A percentile compares a stretch with the other conserved stretches of the same genome.
These are phyloP conservation scores for Cryptocephalus primarius DNA, from an alignment of 2,888 invertebrate species.

Conservation along the genomic window DNA sequence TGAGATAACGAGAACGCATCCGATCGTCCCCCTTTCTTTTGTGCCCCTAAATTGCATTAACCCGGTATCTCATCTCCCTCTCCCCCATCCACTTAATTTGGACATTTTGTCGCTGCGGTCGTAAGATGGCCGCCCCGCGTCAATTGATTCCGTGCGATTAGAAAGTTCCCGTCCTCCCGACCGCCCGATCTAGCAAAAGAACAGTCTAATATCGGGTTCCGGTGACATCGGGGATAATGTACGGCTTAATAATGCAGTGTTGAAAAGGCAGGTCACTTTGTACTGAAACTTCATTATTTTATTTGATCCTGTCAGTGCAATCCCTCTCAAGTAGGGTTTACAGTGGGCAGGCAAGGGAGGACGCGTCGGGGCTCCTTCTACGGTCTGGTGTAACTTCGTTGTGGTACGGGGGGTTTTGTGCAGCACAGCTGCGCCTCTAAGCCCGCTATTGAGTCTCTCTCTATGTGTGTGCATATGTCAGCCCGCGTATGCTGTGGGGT, in stretches of 20 bases:
- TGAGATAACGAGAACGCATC: too few species aligned
- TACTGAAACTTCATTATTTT: conserved; percentile 38
- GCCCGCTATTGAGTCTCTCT: conserved; percentile 27
- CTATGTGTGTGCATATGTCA: conserved; percentile 36
- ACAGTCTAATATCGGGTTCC: conserved; percentile 30
- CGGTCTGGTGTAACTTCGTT: conserved; percentile 16
- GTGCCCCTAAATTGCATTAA: conserved; percentile 10
- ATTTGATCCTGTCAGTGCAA: conserved; percentile 34
- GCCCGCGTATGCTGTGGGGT: conserved; percentile 25
- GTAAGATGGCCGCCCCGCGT: conserved; percentile 30
- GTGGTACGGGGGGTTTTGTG: conserved; percentile 27
- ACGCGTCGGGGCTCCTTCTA: too few species aligned
- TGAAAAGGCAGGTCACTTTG: conserved; percentile 41
- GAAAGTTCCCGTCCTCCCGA: conserved; percentile 18
- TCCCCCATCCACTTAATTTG: conserved; percentile 25
- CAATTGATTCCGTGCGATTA: conserved; percentile 24
- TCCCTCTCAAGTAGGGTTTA: conserved; percentile 22
- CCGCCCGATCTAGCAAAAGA: conserved; percentile 11
- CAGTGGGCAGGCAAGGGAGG: conserved; percentile 10
- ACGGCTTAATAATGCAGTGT: conserved; percentile 40
- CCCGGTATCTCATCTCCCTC: conserved; percentile 5
- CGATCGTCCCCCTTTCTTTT: background rate
- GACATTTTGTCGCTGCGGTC: conserved; percentile 32
- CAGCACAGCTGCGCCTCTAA: conserved; percentile 34
- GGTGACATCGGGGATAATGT: conserved; percentile 37